Evolutionary conservation across 1,140 invertebrate genomes (phyloP).

Genomic region (Drosophila parabipectinata): DNA sequence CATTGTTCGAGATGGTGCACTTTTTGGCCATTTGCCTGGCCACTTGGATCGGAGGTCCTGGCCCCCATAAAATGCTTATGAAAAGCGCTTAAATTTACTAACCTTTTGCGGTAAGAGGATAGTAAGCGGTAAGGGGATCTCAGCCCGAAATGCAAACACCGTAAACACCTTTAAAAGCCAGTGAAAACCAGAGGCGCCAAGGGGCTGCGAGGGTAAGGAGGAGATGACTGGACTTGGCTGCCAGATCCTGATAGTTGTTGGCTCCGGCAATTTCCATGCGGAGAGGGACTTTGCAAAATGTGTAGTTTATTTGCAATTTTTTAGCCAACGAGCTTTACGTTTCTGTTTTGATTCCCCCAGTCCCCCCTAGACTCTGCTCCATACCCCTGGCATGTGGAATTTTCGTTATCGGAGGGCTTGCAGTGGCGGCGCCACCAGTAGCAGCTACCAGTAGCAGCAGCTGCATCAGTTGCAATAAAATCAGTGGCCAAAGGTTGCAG

Average conservation of each 20-base stretch:
- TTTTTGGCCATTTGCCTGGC: conserved; percentile 61
- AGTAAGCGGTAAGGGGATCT: not conserved
- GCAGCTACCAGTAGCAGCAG: conserved; percentile 23
- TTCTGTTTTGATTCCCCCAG: conserved; percentile 58
- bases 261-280: conserved; percentile 66
- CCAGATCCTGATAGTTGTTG: conserved; percentile 73
- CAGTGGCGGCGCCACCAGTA: conserved; percentile 58
- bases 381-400: conserved; percentile 60
- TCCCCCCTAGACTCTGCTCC: not conserved
- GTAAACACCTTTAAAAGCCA: conserved; percentile 77
- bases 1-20: conserved; percentile 45
- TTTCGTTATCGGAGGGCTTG: conserved; percentile 76
- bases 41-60: conserved; percentile 26
- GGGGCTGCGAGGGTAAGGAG: not conserved
- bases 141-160: conserved; percentile 58
- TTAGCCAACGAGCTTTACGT: conserved; percentile 77
- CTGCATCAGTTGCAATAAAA: conserved; percentile 78
- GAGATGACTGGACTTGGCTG: conserved; percentile 55
- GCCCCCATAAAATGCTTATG: conserved; percentile 72
- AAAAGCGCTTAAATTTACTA: conserved; percentile 80
- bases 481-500: conserved; percentile 79
- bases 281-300: conserved; percentile 59
- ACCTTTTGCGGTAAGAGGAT: conserved; percentile 38
- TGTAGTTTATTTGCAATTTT: conserved; percentile 81
- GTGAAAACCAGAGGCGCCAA: conserved; percentile 15